These are phyloP conservation scores for Galago senegalensis DNA, from an alignment of 2,797 vertebrate genomes.

Conservation along the genomic window DNA sequence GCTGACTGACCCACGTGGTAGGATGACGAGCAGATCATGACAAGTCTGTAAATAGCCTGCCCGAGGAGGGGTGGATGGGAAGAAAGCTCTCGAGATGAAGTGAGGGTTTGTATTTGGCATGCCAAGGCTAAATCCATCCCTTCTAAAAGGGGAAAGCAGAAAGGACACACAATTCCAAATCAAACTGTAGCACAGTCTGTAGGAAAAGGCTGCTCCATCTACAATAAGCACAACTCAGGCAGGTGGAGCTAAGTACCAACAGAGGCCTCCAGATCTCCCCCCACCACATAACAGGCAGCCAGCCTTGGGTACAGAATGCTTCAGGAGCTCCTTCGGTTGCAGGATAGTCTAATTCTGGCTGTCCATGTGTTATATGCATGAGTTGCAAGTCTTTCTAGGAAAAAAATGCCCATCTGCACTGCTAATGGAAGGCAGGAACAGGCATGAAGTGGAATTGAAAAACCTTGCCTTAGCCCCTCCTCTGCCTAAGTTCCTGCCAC, in stretches of 20 bases:
- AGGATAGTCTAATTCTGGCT: neutral
- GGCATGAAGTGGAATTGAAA: neutral
- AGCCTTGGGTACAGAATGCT: neutral
- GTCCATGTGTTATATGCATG: rapidly evolving
- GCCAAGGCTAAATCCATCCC: conserved; percentile 83
- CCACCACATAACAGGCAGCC: neutral
- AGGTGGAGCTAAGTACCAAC: neutral
- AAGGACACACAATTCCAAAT: conserved; percentile 75
- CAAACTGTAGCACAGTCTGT: neutral
- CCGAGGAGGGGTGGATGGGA: conserved; percentile 72
- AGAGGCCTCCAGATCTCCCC: neutral
- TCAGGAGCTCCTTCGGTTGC: neutral
- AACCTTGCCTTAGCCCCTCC: neutral
- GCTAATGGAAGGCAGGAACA: neutral
- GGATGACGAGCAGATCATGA: conserved; percentile 75
- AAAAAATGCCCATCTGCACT: neutral
- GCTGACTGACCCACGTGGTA: conserved; percentile 78
- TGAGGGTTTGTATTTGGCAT: conserved; percentile 80
- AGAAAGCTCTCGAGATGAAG: conserved; percentile 77
- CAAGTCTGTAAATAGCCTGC: conserved; percentile 84
- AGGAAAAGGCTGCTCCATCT: conserved; percentile 47
- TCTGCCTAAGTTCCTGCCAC: neutral
- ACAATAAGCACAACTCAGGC: neutral
- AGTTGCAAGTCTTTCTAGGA: conserved; percentile 59
- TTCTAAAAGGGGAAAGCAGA: conserved; percentile 84